Percentiles rank a stretch among this genome's conserved stretches.
Evolutionary conservation across 2,113 vertebrate genomes (phyloP).

Genomic region (Daphoenositta chrysoptera): DNA sequence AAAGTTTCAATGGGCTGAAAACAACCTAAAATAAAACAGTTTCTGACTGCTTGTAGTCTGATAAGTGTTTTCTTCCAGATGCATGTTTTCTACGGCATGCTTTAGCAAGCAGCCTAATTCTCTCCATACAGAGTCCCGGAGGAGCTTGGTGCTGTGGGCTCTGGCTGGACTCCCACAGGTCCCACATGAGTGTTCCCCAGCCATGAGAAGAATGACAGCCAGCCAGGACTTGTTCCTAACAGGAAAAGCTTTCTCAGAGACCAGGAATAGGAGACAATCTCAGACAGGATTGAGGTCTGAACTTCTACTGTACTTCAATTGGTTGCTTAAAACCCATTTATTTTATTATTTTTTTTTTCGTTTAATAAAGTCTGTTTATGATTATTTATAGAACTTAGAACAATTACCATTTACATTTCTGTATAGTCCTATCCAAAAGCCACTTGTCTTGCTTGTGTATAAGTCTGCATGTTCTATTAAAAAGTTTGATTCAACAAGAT

Average conservation of each 20-base stretch:
- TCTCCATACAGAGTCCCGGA: neutral
- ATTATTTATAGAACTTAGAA: neutral
- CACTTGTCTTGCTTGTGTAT: constrained; percentile 69
- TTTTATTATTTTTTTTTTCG: neutral
- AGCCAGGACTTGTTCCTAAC: rapidly evolving
- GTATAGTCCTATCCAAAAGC: constrained; percentile 88
- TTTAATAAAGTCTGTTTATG: neutral
- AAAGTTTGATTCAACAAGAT: constrained; percentile 76
- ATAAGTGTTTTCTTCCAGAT: neutral
- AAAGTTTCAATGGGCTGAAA: neutral
- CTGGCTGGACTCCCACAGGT: neutral
- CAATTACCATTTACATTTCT: constrained; percentile 79
- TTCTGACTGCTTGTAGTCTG: neutral
- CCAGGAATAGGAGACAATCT: neutral
- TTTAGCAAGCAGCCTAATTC: neutral
- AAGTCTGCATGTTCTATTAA: constrained; percentile 78
- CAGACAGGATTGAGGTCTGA: neutral
- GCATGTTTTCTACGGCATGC: neutral
- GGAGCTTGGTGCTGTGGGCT: neutral
- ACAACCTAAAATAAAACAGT: neutral
- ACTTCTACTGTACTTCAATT: neutral
- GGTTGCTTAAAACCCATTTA: neutral
- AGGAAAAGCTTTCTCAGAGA: neutral
- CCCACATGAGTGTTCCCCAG: rapidly evolving
- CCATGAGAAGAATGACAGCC: neutral